Percentiles rank a stretch among this genome's conserved stretches.
phyloP scores from a whole-genome alignment of 1,140 invertebrate species.

The Teleopsis dalmanni region DNA sequence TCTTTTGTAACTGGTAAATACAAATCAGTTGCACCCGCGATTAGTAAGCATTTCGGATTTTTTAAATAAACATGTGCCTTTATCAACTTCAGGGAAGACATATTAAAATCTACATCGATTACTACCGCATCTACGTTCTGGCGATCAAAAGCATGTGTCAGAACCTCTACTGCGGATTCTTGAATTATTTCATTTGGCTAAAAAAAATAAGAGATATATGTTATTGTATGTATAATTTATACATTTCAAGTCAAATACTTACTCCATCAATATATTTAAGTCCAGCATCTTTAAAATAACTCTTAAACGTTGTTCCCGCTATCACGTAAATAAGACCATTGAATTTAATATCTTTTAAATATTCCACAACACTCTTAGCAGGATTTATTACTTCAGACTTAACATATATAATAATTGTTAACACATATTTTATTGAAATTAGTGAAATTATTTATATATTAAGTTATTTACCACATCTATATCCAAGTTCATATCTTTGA shows the following conservation, averaged over 20 bases:
- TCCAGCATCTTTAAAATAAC: slow-evolving; percentile 39
- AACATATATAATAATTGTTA: slow-evolving; percentile 3
- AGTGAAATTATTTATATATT: neutral
- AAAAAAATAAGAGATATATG: neutral
- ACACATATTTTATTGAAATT: neutral
- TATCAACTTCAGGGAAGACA: slow-evolving; percentile 45
- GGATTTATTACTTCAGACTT: slow-evolving; percentile 45
- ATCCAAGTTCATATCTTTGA: slow-evolving; percentile 34
- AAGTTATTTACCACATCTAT: slow-evolving; percentile 42
- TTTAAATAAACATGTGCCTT: slow-evolving; percentile 46
- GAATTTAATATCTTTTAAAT: slow-evolving; percentile 45
- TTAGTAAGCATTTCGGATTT: slow-evolving; percentile 45
- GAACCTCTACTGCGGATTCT: slow-evolving; percentile 37
- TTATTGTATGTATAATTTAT: neutral
- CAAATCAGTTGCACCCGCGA: slow-evolving; percentile 47
- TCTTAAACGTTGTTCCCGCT: slow-evolving; percentile 27
- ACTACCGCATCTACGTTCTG: slow-evolving; percentile 48
- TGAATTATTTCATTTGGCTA: slow-evolving; percentile 35
- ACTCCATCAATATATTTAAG: slow-evolving; percentile 46
- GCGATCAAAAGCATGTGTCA: slow-evolving; percentile 36
- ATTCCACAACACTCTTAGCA: slow-evolving; percentile 39
- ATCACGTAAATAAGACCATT: slow-evolving; percentile 45
- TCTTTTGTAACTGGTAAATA: slow-evolving; percentile 38
- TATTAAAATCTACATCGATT: slow-evolving; percentile 48
- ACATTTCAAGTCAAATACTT: slow-evolving; percentile 19